These are phyloP conservation scores for Zaprionus africanus DNA, from an alignment of 1,140 invertebrate species.

Conservation along the genomic window DNA sequence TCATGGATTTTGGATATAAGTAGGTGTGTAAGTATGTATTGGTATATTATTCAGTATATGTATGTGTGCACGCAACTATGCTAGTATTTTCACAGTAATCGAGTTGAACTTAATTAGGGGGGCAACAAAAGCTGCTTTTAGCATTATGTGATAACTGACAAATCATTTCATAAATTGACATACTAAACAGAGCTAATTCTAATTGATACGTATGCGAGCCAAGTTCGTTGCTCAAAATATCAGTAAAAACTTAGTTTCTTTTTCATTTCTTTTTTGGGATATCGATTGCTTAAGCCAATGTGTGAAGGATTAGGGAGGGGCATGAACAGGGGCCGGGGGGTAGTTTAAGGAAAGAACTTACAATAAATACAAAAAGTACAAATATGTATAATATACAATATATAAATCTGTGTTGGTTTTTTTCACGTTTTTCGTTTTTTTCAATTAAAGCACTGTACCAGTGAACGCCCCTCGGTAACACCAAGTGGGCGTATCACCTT, in stretches of 20 bases:
- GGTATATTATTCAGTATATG: constrained; percentile 2
- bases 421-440: constrained; percentile 52
- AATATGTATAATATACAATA: constrained; percentile 79
- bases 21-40: constrained; percentile 3
- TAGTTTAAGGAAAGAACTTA: constrained; percentile 53
- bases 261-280: constrained; percentile 24
- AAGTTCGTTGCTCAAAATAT: constrained; percentile 38
- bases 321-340: not conserved
- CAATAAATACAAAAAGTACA: constrained; percentile 79
- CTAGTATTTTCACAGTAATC: constrained; percentile 66
- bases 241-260: constrained; percentile 37
- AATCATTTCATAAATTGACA: constrained; percentile 36
- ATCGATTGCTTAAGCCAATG: constrained; percentile 29
- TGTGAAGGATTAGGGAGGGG: constrained; percentile 1
- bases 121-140: constrained; percentile 53
- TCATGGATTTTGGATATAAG: constrained; percentile 34
- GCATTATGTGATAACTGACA: constrained; percentile 37
- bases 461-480: not conserved
- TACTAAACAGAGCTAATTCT: constrained; percentile 22
- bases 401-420: constrained; percentile 59
- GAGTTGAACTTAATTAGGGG: constrained; percentile 58
- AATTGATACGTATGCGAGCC: constrained; percentile 16
- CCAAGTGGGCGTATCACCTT: constrained; percentile 32
- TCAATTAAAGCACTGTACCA: constrained; percentile 74
- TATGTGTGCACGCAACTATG: constrained; percentile 14